A percentile compares a stretch with the other conserved stretches of the same genome.
These are phyloP conservation scores for Montipora capitata DNA, from an alignment of 92 coral and sea anemone genomes.

Conservation along the genomic window DNA sequence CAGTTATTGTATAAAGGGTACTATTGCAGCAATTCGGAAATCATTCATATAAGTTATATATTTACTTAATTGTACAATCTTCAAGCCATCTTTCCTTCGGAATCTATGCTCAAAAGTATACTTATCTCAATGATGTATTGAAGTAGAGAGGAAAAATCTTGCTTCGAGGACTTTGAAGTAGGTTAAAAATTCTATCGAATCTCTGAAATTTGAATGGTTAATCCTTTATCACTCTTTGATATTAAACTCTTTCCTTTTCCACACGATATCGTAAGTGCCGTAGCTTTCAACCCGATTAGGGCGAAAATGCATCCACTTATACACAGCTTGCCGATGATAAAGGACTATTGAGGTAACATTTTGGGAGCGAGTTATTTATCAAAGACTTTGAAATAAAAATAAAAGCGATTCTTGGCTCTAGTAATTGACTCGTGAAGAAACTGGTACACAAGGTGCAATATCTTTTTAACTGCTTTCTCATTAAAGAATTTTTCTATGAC, in stretches of 20 bases:
- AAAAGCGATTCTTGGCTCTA: not conserved
- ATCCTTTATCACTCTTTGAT: not conserved
- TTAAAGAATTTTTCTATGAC: slow-evolving; percentile 2
- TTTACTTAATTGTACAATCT: too few relatives aligned
- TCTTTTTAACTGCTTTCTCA: not conserved
- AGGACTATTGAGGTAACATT: too few relatives aligned
- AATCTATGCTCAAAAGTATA: too few relatives aligned
- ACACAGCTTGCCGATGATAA: too few relatives aligned
- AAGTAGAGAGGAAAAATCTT: not conserved
- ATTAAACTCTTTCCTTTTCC: not conserved
- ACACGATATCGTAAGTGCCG: not conserved
- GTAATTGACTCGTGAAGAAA: not conserved
- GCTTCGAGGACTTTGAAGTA: not conserved
- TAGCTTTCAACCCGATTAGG: too few relatives aligned
- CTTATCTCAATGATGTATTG: not conserved
- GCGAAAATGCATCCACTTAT: too few relatives aligned
- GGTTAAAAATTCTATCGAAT: not conserved
- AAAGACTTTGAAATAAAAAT: too few relatives aligned
- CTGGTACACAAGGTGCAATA: too few relatives aligned
- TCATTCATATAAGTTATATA: not conserved
- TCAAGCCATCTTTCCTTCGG: too few relatives aligned
- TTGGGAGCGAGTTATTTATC: too few relatives aligned
- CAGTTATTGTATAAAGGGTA: not conserved
- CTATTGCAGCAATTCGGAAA: not conserved
- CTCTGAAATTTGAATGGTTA: not conserved